Evolutionary conservation across 2,797 vertebrate genomes (phyloP), one percentile per base, ranked within the genome.

Genomic region (Hypotaenidia philippensis): DNA sequence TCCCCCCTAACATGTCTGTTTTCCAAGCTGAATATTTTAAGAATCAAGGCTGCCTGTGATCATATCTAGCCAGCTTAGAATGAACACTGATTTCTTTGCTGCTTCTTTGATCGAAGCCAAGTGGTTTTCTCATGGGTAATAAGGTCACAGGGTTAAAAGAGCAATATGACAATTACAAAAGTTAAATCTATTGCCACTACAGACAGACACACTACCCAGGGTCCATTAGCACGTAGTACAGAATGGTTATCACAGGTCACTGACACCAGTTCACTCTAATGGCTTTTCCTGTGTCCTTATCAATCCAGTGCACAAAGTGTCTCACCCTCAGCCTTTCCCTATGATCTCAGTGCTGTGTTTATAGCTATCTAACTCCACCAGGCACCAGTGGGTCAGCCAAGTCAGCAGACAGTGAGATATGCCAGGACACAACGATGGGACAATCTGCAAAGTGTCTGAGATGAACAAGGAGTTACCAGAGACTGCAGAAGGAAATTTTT

Each of bases 211-310:
- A 25, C 83, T 87, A 61, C 93, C 95, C 87, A n/a, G 90, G 96
- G 70, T 56, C 95, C 97, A 93, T 93, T 66, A 96, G 96, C 95
- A 95, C 91, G 95, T 94, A 95, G 89, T 77, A 93, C 96, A 55
- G 91, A 71, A 74, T 60, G 94, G 97, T 97, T 97, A 98, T 97
- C 98, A 29, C 94, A 87, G 95, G 77, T 95, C 92, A 85, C 83
- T 38, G 94, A 91, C 94, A 94, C 92, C 63, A 41, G n/a, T 38
- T 78, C 47, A 32, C 75, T 86, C 90, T 96, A 96, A 97, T 96
- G 98, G 97, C 97, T 97, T 97, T 98, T 98, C 98, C 97, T 97
- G 97, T 79, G 96, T 80, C 96, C 97, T 98, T 98, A 98, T 98
- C 98, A 96, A 96, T 17, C 86, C 87, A 21, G 94, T 38, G 87